Evolutionary conservation across 2,888 invertebrate species (phyloP).

Genomic region (Calameuta filiformis): DNA sequence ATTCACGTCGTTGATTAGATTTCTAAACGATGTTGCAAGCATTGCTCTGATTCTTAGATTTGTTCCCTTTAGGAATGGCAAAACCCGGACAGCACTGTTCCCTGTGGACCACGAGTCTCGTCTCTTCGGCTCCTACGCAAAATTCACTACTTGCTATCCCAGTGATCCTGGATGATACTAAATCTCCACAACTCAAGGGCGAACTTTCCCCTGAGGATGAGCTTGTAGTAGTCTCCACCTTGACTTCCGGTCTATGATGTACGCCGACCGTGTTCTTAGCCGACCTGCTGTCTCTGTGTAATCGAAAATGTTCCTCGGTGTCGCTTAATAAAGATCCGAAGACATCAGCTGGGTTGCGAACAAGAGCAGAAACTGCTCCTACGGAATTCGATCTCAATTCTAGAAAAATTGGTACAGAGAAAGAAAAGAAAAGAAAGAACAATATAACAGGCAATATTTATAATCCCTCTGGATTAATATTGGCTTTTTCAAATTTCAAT

Average conservation of each 20-base stretch:
- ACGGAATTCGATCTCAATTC: slow-evolving; percentile 80
- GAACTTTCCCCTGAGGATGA: slow-evolving; percentile 34
- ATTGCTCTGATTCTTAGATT: slow-evolving; percentile 65
- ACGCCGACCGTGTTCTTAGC: slow-evolving; percentile 33
- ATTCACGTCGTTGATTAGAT: background rate
- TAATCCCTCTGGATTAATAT: background rate
- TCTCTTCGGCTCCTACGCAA: slow-evolving; percentile 24
- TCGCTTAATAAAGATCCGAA: slow-evolving; percentile 71
- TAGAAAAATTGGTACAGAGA: slow-evolving; percentile 43
- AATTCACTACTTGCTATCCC: slow-evolving; percentile 21
- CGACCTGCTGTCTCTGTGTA: slow-evolving; percentile 68
- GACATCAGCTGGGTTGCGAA: slow-evolving; percentile 69
- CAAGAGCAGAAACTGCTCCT: slow-evolving; percentile 66
- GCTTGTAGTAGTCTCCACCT: slow-evolving; percentile 23
- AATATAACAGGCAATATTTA: too few relatives aligned
- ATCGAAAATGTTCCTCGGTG: slow-evolving; percentile 70
- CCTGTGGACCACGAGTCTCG: slow-evolving; percentile 50
- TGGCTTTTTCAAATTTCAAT: background rate
- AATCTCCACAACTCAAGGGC: slow-evolving; percentile 27
- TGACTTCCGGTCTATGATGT: slow-evolving; percentile 37
- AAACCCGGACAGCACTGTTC: slow-evolving; percentile 70
- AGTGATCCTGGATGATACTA: slow-evolving; percentile 10
- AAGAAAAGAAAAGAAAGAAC: too few relatives aligned
- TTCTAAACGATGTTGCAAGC: slow-evolving; percentile 64
- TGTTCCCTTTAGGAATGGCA: slow-evolving; percentile 58